Evolutionary conservation across 2,113 vertebrate genomes (phyloP).

Genomic region (Otis tarda): DNA sequence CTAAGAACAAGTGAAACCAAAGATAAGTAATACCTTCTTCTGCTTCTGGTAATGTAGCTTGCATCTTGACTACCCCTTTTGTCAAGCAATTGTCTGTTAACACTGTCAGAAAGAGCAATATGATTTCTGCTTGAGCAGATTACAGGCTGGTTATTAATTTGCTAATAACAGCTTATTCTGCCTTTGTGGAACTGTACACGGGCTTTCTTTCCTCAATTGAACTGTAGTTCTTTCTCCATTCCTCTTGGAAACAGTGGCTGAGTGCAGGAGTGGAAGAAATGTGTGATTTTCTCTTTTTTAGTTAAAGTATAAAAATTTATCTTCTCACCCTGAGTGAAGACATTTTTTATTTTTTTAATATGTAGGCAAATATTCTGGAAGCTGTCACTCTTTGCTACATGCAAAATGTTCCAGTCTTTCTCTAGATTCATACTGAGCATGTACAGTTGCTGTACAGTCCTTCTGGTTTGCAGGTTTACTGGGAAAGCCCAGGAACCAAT

Average conservation of each 20-base stretch:
- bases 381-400: background rate
- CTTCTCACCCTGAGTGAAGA: background rate
- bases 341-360: background rate
- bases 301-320: background rate
- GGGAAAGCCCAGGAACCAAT: background rate
- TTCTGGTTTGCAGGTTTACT: background rate
- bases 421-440: background rate
- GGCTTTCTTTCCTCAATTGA: background rate
- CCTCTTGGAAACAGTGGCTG: background rate
- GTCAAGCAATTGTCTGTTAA: background rate
- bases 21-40: constrained; percentile 4
- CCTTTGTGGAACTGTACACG: background rate
- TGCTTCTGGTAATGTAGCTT: background rate
- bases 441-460: background rate
- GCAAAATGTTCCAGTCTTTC: background rate
- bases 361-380: background rate
- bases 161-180: background rate
- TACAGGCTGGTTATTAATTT: background rate
- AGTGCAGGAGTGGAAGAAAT: background rate
- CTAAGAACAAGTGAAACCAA: constrained; percentile 17
- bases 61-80: background rate
- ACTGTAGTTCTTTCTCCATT: background rate
- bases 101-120: background rate
- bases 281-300: background rate
- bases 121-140: background rate